phyloP scores from a whole-genome alignment of 2,797 vertebrate species.

The Siniperca undulata region DNA sequence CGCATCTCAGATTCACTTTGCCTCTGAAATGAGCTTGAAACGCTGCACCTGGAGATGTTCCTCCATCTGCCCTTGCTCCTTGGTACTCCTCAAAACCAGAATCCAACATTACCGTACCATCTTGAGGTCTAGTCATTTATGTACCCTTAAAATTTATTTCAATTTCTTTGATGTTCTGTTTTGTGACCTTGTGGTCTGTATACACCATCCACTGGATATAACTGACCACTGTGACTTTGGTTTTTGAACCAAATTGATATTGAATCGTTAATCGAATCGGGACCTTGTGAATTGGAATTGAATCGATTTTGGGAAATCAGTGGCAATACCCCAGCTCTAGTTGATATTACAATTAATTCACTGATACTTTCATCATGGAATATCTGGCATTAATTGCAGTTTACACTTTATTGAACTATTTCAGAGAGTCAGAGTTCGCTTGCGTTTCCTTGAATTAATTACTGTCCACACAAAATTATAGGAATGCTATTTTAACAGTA shows the following conservation, averaged over 20 bases:
- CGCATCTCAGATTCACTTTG: constrained; percentile 62
- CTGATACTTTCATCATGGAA: neutral
- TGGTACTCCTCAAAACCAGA: constrained; percentile 14
- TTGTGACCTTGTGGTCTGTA: constrained; percentile 22
- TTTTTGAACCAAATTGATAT: neutral
- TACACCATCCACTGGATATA: constrained; percentile 6
- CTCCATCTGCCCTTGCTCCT: constrained; percentile 11
- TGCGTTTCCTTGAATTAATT: constrained; percentile 53
- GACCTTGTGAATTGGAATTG: too few relatives aligned
- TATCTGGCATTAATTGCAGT: constrained; percentile 4
- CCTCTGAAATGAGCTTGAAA: constrained; percentile 53
- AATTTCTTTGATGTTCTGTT: constrained; percentile 7
- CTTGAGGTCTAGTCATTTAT: constrained; percentile 16
- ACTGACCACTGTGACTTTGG: constrained; percentile 9
- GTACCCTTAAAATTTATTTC: neutral
- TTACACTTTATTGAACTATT: constrained; percentile 12
- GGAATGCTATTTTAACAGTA: constrained; percentile 56
- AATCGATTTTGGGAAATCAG: too few relatives aligned
- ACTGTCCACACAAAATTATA: constrained; percentile 38
- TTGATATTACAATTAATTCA: constrained; percentile 2
- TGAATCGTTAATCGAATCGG: too few relatives aligned
- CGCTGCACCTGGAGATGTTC: constrained; percentile 58
- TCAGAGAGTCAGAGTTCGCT: constrained; percentile 9
- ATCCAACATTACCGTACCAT: constrained; percentile 1
- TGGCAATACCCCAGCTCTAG: too few relatives aligned